Conservation (phyloP, 2,797 vertebrate species). For the Leontocebus nigricollis region DNA sequence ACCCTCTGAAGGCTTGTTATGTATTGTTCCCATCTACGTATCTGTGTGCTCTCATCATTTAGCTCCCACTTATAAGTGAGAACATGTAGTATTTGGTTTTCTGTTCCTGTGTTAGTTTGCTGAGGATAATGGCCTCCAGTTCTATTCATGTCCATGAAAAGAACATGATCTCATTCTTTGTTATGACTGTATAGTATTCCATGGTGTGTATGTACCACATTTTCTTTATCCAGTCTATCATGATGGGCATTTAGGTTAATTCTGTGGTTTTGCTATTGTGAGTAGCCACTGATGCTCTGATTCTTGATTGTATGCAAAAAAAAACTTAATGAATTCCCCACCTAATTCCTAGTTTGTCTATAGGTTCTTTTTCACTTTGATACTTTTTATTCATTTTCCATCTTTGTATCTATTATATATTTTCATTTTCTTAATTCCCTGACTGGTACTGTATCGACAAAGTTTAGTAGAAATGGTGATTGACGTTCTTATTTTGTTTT, state of each 20-base stretch:
- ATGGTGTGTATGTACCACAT: no score
- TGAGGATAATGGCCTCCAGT: no score
- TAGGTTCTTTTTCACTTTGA: background rate
- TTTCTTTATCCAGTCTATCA: background rate
- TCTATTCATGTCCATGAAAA: no score
- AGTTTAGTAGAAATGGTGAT: background rate
- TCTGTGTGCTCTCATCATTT: no score
- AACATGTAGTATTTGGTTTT: no score
- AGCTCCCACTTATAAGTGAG: no score
- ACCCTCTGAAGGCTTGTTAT: no score
- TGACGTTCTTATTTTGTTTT: background rate
- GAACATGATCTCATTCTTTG: no score
- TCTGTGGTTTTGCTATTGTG: background rate
- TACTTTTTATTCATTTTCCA: background rate
- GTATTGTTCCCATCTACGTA: no score
- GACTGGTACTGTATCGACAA: background rate
- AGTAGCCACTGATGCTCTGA: background rate
- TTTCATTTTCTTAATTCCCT: background rate
- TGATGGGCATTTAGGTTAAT: background rate
- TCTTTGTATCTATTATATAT: background rate
- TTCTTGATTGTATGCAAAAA: background rate
- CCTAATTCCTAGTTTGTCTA: background rate
- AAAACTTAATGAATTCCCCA: background rate
- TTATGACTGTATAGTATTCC: no score
- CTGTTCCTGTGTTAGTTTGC: no score